Base-by-base conservation (phyloP, 2,888 invertebrate genomes). In the Melolontha melolontha region DNA sequence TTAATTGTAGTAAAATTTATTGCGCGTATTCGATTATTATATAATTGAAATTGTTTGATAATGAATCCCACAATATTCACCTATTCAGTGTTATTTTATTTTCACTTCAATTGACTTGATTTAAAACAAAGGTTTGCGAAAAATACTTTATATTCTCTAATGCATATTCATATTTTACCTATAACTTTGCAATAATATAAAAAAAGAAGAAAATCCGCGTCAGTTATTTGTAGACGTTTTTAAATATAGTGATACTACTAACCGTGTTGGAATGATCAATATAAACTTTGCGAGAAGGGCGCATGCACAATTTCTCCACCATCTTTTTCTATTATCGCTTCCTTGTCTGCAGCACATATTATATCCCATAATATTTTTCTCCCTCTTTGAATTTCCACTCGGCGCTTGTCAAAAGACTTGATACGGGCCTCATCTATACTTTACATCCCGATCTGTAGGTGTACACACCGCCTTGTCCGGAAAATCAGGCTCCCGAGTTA, bases 341-440 rank as follows among this genome's bases (percentile, higher is more conserved):
- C 54, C 29, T 54, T 44, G 52, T 64, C 65, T 27, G 7, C 29
- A 34, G 34, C 29, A 29, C 54, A 40, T 16, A 51, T 34, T 40
- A 64, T 64, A 52, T 17, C 41, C 44, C 44, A 12, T 42, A 64
- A 52, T 69, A 70, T 70, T 71, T 74, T 71, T 68, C 70, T 74
- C 71, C 72, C 72, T 73, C 74, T 76, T 74, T 74, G 75, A 73
- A 72, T 72, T 74, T 74, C 73, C 73, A 74, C 71, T 73, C 72
- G 69, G 62, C 72, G 71, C 71, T 73, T 71, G 71, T 74, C 75
- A 75, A 75, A 62, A 74, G 75, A 70, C 66, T 69, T 50, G 71
- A 72, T 74, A 69, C 70, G 68, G 72, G 66, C 66, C 64, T 71
- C 71, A 71, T 68, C 73, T 62, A 70, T 73, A 69, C 71, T 68